Evolutionary conservation across 2,888 invertebrate species (phyloP).

Genomic region (Stenurella melanura): DNA sequence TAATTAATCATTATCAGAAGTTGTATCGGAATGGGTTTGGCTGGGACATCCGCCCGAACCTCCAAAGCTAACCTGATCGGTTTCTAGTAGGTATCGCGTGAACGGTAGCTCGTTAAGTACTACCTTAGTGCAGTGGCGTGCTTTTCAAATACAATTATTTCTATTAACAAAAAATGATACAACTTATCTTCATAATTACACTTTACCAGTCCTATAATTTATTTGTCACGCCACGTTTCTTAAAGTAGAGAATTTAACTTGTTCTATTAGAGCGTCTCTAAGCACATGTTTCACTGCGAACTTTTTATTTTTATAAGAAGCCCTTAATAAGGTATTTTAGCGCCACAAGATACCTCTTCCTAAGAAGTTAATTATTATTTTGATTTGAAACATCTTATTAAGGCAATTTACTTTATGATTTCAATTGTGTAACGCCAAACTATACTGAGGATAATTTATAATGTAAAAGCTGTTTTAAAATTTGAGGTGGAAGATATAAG

Average conservation of each 20-base stretch:
- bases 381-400: no score
- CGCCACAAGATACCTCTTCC: no score
- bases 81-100: slow-evolving; percentile 47
- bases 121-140: slow-evolving; percentile 37
- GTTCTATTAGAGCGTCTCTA: neutral
- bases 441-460: no score
- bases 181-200: slow-evolving; percentile 20
- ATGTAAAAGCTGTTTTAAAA: no score
- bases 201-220: slow-evolving; percentile 19
- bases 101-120: slow-evolving; percentile 50
- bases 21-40: slow-evolving; percentile 60
- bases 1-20: slow-evolving; percentile 65
- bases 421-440: no score
- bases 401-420: no score
- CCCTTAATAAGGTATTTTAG: neutral
- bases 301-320: neutral
- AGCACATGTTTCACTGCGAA: neutral
- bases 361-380: no score
- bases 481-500: no score
- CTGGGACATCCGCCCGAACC: slow-evolving; percentile 47
- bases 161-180: neutral
- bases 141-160: neutral
- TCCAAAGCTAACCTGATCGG: slow-evolving; percentile 38
- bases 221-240: neutral
- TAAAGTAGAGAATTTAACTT: neutral